A percentile compares a stretch with the other conserved stretches of the same genome.
Evolutionary conservation across 2,113 vertebrate genomes (phyloP).

Genomic region (Sus scrofa): DNA sequence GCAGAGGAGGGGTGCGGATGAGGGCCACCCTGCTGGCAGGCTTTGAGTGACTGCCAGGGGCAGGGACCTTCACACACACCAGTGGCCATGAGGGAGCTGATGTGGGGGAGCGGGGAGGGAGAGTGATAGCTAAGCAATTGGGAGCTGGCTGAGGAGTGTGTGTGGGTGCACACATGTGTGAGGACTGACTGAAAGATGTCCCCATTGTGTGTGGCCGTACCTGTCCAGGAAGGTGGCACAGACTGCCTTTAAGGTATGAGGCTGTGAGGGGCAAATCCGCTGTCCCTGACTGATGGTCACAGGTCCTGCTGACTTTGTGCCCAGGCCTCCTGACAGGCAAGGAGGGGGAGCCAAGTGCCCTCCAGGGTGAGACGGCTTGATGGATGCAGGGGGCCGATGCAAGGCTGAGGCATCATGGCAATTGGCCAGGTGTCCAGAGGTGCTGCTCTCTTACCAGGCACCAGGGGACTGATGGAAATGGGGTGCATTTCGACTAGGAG

Average conservation of each 20-base stretch:
- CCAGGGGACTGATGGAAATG: background rate
- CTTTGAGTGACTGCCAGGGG: background rate
- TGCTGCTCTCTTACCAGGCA: background rate
- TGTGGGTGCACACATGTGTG: fast-evolving
- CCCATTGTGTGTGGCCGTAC: background rate
- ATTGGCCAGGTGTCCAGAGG: too few species aligned
- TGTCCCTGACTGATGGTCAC: background rate
- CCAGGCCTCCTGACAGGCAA: background rate
- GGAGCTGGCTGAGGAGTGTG: background rate
- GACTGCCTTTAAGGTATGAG: background rate
- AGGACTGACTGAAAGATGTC: background rate
- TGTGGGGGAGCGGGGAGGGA: too few species aligned
- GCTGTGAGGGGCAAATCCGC: fast-evolving
- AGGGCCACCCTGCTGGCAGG: background rate
- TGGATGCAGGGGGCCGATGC: background rate
- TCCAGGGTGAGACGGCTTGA: background rate
- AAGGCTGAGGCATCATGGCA: background rate
- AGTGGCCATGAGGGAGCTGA: background rate
- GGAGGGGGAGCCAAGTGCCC: fast-evolving
- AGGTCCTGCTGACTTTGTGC: background rate
- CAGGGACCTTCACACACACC: fast-evolving
- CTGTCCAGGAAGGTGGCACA: background rate
- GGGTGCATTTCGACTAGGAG: background rate
- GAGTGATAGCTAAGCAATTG: background rate
- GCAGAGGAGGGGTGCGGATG: fast-evolving